Evolutionary conservation across 2,888 invertebrate genomes (phyloP).

Genomic region (Yponomeuta cagnagella): DNA sequence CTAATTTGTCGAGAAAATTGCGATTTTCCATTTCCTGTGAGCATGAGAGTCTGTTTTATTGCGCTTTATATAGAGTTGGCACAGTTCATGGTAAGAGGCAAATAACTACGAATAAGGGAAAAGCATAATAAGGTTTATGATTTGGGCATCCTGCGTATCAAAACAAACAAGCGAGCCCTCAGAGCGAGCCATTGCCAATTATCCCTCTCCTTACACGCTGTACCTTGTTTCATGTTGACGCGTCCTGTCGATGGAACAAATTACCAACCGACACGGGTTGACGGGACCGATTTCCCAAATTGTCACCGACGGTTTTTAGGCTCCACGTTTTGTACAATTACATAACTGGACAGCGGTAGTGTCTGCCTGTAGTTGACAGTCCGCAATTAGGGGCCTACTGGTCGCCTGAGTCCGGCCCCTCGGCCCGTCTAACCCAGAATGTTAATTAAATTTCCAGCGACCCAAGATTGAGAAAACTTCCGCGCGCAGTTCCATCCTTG

Average conservation of each 20-base stretch:
- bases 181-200: not conserved
- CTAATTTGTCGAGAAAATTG: not conserved
- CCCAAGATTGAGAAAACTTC: conserved; percentile 47
- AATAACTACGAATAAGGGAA: not conserved
- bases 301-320: conserved; percentile 1
- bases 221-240: not conserved
- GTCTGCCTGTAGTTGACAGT: conserved; percentile 49
- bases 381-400: conserved; percentile 47
- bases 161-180: not conserved
- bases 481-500: conserved; percentile 32
- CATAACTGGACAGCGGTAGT: conserved; percentile 20
- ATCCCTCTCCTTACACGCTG: not conserved
- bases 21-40: not conserved
- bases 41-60: not conserved
- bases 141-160: not conserved
- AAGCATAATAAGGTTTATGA: not conserved
- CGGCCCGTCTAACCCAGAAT: conserved; percentile 30
- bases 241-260: not conserved
- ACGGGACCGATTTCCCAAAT: not conserved
- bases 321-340: not conserved
- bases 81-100: not conserved
- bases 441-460: conserved; percentile 58
- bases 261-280: not conserved
- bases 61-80: not conserved
- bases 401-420: conserved; percentile 31